These are phyloP conservation scores for Chaitophorus viminalis DNA, from an alignment of 2,888 invertebrate genomes.

Conservation along the genomic window DNA sequence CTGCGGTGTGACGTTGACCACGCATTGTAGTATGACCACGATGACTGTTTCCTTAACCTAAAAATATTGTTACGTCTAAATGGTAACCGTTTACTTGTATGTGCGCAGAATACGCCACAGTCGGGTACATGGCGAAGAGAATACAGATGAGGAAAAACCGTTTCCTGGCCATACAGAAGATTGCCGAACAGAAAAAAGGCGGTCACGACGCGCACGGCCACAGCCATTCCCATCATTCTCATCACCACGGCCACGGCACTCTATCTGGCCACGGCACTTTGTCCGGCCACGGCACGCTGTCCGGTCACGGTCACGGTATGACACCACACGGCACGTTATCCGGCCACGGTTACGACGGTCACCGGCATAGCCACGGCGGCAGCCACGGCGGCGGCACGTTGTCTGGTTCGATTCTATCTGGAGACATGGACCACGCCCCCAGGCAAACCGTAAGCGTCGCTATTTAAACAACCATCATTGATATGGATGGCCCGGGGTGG, in stretches of 20 bases:
- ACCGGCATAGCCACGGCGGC: slow-evolving; percentile 69
- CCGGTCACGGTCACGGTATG: slow-evolving; percentile 58
- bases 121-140: slow-evolving; percentile 97
- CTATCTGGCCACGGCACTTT: slow-evolving; percentile 45
- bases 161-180: slow-evolving; percentile 89
- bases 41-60: not conserved
- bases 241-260: slow-evolving; percentile 69
- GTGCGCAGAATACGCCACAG: slow-evolving; percentile 91
- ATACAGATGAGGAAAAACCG: slow-evolving; percentile 96
- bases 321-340: slow-evolving; percentile 65
- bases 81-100: slow-evolving; percentile 66
- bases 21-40: no score
- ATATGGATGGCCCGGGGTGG: no score
- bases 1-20: no score
- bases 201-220: slow-evolving; percentile 71
- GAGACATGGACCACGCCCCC: slow-evolving; percentile 69
- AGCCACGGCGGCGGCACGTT: slow-evolving; percentile 69
- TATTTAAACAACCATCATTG: no score
- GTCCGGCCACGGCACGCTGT: slow-evolving; percentile 47
- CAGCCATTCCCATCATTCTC: slow-evolving; percentile 76
- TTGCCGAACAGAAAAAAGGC: slow-evolving; percentile 91
- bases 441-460: slow-evolving; percentile 69
- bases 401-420: slow-evolving; percentile 66
- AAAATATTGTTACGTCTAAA: not conserved
- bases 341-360: slow-evolving; percentile 69